phyloP scores from a whole-genome alignment of 2,113 vertebrate genomes.

The Scomber scombrus region DNA sequence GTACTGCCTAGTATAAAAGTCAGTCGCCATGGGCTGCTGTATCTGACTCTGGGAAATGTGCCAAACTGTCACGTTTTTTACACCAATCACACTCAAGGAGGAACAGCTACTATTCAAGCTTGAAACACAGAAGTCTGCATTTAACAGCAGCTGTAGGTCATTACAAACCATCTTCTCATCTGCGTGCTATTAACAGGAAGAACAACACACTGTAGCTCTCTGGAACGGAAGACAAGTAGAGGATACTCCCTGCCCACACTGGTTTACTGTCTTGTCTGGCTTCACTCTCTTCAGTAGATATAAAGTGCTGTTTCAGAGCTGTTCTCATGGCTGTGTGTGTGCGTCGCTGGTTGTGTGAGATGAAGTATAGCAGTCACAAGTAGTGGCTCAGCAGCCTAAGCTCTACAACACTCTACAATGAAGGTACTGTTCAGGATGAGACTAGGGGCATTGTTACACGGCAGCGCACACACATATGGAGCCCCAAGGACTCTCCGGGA shows the following conservation, averaged over 20 bases:
- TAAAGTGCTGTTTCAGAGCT: constrained; percentile 68
- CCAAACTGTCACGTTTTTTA: not conserved
- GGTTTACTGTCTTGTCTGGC: constrained; percentile 38
- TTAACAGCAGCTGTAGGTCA: constrained; percentile 38
- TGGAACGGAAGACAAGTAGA: constrained; percentile 42
- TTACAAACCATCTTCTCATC: constrained; percentile 38
- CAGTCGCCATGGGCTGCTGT: not conserved
- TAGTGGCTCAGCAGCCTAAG: constrained; percentile 81
- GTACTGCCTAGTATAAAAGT: not conserved
- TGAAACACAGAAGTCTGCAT: constrained; percentile 12
- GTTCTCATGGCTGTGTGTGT: constrained; percentile 51
- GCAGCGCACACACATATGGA: constrained; percentile 71
- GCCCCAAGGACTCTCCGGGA: constrained; percentile 57
- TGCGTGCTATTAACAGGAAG: constrained; percentile 14
- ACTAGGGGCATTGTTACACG: constrained; percentile 79
- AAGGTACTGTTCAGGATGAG: constrained; percentile 77
- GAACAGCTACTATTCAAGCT: constrained; percentile 15
- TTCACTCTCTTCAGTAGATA: constrained; percentile 48
- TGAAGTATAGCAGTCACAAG: constrained; percentile 83
- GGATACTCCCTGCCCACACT: constrained; percentile 46
- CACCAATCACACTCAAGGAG: not conserved
- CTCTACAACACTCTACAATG: constrained; percentile 76
- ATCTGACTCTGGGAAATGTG: not conserved
- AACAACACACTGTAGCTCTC: constrained; percentile 33
- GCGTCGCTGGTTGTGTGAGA: constrained; percentile 61